phyloP scores from a whole-genome alignment of 1,140 invertebrate genomes.

The Andricus grossulariae region DNA sequence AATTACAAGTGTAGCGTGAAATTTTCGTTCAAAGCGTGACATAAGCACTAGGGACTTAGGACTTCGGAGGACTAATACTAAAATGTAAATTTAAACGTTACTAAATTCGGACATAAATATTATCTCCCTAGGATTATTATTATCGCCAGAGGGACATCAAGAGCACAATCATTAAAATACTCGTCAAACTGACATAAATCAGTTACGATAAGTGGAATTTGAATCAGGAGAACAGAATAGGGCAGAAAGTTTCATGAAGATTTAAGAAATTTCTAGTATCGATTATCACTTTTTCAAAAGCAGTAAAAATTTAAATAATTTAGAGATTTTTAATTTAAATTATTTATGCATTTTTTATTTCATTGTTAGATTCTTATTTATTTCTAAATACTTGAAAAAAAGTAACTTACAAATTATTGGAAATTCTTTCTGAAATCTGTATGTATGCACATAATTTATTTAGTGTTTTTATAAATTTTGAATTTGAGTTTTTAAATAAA shows the following conservation, averaged over 20 bases:
- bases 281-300: neutral
- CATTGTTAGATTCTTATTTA: no score
- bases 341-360: no score
- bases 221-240: constrained; percentile 37
- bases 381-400: no score
- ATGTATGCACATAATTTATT: no score
- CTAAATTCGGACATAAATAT: neutral
- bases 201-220: constrained; percentile 42
- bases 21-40: constrained; percentile 53
- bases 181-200: constrained; percentile 36
- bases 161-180: neutral
- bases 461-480: no score
- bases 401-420: no score
- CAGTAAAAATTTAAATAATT: no score
- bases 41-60: constrained; percentile 52
- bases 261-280: neutral
- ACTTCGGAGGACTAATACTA: neutral
- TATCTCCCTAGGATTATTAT: neutral
- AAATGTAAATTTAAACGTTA: neutral
- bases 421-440: no score
- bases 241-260: constrained; percentile 21
- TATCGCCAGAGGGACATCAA: neutral
- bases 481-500: no score
- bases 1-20: constrained; percentile 38
- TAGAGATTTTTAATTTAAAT: no score